Percentiles rank a stretch among this genome's conserved stretches.
Evolutionary conservation across 1,140 invertebrate species (phyloP).

Genomic region (Drosophila elegans): DNA sequence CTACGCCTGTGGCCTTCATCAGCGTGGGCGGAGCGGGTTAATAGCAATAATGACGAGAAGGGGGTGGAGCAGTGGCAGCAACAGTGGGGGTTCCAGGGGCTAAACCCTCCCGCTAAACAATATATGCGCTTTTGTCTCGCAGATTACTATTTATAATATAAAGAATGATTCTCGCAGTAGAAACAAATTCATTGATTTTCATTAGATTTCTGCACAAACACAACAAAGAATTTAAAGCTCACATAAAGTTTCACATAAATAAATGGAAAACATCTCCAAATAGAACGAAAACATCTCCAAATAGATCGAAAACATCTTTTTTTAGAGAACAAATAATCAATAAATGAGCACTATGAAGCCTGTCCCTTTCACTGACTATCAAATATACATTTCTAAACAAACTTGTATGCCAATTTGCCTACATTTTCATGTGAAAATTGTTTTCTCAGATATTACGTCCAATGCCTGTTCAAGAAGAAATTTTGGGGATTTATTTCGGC

Average conservation of each 20-base stretch:
- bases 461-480: neutral
- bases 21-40: constrained; percentile 55
- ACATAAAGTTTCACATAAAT: too few species aligned
- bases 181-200: neutral
- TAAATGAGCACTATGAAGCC: too few species aligned
- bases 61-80: constrained; percentile 11
- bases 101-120: neutral
- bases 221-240: too few species aligned
- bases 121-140: neutral
- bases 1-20: constrained; percentile 47
- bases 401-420: neutral
- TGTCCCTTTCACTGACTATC: too few species aligned
- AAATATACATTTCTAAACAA: too few species aligned
- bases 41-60: constrained; percentile 36
- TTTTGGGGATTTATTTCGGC: neutral
- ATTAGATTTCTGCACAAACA: too few species aligned
- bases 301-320: too few species aligned
- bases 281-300: too few species aligned
- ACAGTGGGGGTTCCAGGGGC: neutral
- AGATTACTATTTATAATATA: neutral
- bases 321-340: too few species aligned
- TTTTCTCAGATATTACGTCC: neutral
- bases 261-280: too few species aligned
- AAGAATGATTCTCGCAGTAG: neutral
- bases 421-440: neutral